Evolutionary conservation across 2,797 vertebrate genomes (phyloP).

Genomic region (Vultur gryphus): DNA sequence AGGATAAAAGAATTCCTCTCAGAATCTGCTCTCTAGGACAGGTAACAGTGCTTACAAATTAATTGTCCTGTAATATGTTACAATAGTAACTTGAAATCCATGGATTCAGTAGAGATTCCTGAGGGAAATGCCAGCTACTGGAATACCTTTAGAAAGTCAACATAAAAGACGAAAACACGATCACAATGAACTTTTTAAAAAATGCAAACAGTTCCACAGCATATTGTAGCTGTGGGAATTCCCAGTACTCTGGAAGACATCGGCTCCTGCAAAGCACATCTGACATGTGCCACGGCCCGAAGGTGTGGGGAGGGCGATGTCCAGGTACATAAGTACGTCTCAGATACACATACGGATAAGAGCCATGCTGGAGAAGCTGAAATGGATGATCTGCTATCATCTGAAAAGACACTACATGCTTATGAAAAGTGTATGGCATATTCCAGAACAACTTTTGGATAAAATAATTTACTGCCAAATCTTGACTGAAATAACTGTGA

Average conservation of each 20-base stretch:
- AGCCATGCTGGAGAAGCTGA: fast-evolving
- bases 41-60: constrained; percentile 30
- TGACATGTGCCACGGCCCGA: not conserved
- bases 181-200: not conserved
- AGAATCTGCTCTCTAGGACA: constrained; percentile 39
- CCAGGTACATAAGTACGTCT: fast-evolving
- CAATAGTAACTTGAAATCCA: not conserved
- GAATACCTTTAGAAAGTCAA: not conserved
- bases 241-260: not conserved
- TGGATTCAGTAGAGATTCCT: not conserved
- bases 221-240: not conserved
- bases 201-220: not conserved
- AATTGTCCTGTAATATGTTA: not conserved
- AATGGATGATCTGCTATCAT: not conserved
- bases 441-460: not conserved
- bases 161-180: not conserved
- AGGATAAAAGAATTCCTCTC: constrained; percentile 4
- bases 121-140: not conserved
- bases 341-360: fast-evolving
- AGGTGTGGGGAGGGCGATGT: fast-evolving
- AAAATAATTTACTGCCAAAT: constrained; percentile 59
- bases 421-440: not conserved
- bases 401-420: not conserved
- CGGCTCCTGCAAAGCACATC: not conserved
- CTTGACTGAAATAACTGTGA: constrained; percentile 63